Conservation (phyloP, 1,140 invertebrate genomes). For the Papilio aristodemus region DNA sequence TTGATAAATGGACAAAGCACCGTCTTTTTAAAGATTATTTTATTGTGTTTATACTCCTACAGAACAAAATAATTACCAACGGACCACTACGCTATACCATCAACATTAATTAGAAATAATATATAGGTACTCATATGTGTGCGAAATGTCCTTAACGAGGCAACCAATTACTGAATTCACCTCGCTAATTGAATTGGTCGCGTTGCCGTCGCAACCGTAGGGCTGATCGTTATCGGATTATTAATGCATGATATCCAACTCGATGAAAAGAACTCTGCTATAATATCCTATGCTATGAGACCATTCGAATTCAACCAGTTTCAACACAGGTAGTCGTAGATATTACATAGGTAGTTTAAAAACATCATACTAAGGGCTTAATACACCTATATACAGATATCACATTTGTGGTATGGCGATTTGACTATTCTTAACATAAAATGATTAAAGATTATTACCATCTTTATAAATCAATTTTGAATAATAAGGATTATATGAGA, state of each 20-base stretch:
- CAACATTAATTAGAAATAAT: background rate
- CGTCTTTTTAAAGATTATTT: too few species aligned
- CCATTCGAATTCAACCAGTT: constrained; percentile 7
- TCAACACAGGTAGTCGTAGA: background rate
- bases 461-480: background rate
- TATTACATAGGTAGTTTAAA: background rate
- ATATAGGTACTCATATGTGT: background rate
- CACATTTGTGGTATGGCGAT: background rate
- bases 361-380: background rate
- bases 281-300: background rate
- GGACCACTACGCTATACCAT: too few species aligned
- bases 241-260: constrained; percentile 3
- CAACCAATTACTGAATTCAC: constrained; percentile 12
- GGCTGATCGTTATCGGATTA: constrained; percentile 1
- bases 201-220: background rate
- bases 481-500: background rate
- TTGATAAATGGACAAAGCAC: too few species aligned
- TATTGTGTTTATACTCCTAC: too few species aligned
- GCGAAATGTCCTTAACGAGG: background rate
- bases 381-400: background rate
- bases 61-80: too few species aligned
- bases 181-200: constrained; percentile 10
- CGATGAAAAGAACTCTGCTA: background rate
- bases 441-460: background rate
- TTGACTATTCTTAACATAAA: background rate